Conservation (phyloP, 2,113 vertebrate species). For the Arothron firmamentum region DNA sequence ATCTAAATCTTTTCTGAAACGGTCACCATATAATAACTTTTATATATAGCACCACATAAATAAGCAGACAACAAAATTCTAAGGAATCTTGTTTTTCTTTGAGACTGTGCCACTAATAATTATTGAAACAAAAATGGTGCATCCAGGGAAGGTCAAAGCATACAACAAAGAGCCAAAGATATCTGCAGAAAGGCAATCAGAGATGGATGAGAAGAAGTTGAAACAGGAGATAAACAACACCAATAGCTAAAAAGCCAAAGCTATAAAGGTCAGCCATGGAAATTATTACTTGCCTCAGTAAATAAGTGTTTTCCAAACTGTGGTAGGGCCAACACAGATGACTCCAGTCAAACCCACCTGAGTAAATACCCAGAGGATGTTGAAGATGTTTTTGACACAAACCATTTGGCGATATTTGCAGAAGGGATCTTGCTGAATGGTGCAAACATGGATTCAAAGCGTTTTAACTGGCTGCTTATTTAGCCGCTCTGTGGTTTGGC, state of each 20-base stretch:
- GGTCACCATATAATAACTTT: too few relatives aligned
- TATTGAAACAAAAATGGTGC: too few relatives aligned
- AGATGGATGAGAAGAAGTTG: too few relatives aligned
- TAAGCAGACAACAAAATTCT: too few relatives aligned
- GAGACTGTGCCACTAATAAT: too few relatives aligned
- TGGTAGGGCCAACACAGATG: constrained; percentile 1
- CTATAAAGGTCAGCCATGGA: constrained; percentile 32
- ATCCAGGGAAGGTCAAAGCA: too few relatives aligned
- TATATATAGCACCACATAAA: too few relatives aligned
- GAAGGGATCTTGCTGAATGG: constrained; percentile 35
- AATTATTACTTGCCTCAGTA: constrained; percentile 4
- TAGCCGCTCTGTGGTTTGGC: constrained; percentile 29
- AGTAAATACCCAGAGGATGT: constrained; percentile 43
- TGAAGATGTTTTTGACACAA: constrained; percentile 41
- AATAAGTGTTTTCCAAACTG: not conserved
- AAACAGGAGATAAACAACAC: not conserved
- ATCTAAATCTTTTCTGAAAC: too few relatives aligned
- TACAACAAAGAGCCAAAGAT: too few relatives aligned
- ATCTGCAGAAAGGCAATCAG: too few relatives aligned
- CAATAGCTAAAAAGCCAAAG: constrained; percentile 3
- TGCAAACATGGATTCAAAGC: constrained; percentile 38
- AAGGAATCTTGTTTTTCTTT: not conserved
- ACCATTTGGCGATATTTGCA: constrained; percentile 40
- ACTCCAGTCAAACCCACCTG: constrained; percentile 23
- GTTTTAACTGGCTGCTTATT: constrained; percentile 32